Percentiles rank a stretch among this genome's conserved stretches.
Conservation (phyloP, 2,888 invertebrate species). For the Elysia crispata region DNA sequence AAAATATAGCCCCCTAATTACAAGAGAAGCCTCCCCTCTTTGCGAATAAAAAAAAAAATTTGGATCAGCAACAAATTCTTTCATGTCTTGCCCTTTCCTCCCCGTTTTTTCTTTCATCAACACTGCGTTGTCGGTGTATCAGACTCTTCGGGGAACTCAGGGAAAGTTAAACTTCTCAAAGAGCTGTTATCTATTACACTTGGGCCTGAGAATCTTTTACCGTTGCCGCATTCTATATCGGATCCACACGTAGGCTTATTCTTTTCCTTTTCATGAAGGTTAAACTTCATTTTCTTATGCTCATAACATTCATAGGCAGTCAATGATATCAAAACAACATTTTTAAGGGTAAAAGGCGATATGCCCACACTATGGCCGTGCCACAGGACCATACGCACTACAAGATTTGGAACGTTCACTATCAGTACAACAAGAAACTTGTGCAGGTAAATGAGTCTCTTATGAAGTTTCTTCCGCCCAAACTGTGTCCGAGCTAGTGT, state of each 20-base stretch:
- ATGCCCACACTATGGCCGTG: slow-evolving; percentile 78
- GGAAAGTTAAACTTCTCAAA: no score
- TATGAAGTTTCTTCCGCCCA: slow-evolving; percentile 69
- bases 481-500: slow-evolving; percentile 79
- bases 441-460: slow-evolving; percentile 60
- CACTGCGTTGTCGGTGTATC: no score
- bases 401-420: slow-evolving; percentile 80
- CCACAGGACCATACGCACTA: slow-evolving; percentile 80
- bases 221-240: no score
- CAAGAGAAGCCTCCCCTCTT: no score
- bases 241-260: neutral
- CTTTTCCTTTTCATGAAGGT: neutral
- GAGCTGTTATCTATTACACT: no score
- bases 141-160: no score
- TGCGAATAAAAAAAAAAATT: no score
- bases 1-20: no score
- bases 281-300: slow-evolving; percentile 49
- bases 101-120: no score
- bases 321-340: slow-evolving; percentile 79
- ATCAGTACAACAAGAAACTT: slow-evolving; percentile 30
- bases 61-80: no score
- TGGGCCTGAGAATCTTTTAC: no score
- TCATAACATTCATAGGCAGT: slow-evolving; percentile 73
- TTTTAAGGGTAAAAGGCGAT: slow-evolving; percentile 81
- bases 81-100: no score